Evolutionary conservation across 2,888 invertebrate species (phyloP), one percentile per base, ranked within the genome.

Genomic region (Calliphora vomitoria): DNA sequence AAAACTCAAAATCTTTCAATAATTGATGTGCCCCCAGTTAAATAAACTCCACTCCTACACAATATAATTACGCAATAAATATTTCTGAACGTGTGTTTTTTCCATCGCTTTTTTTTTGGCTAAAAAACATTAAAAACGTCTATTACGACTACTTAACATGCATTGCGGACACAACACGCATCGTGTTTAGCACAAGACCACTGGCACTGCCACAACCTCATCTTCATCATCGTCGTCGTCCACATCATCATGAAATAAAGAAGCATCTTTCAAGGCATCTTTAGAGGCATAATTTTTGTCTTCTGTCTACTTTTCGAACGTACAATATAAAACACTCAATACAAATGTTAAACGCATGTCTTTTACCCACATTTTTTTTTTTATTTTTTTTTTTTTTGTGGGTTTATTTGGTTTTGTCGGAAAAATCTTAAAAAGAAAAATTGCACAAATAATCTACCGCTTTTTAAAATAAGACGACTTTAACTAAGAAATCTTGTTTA

Each of bases 281-380:
- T 82, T 85, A 85, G 62, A 76, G 69, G 74, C 78, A 81, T n/a
- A 62, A 35, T 75, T 81, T 85, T 75, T 71, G 62, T 71, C 80
- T 85, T 38, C 80, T 75, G 75, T 85, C 75, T 69, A 66, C 55
- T 69, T 75, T 62, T 62, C 25, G 35, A 85, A 81, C 62, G 55
- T 84, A 81, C 44, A 82, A 82, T 79, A 85, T 82, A 87, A 87
- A 87, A 87, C 82, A 85, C 82, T 85, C 87, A 85, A 87, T 85
- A 87, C 87, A 85, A 87, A 87, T 87, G 87, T 87, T 85, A 69
- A 87, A 87, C 87, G 87, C 87, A 85, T 87, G 85, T 87, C 75
- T 66, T 68, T 25, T 50, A 31, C 25, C 3, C 15, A 15, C 4
- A 1, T 35, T 50, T 62, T 15, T 71, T 38, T 18, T 8, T 53